phyloP scores from a whole-genome alignment of 1,140 invertebrate species.

The Drosophila sproati region DNA sequence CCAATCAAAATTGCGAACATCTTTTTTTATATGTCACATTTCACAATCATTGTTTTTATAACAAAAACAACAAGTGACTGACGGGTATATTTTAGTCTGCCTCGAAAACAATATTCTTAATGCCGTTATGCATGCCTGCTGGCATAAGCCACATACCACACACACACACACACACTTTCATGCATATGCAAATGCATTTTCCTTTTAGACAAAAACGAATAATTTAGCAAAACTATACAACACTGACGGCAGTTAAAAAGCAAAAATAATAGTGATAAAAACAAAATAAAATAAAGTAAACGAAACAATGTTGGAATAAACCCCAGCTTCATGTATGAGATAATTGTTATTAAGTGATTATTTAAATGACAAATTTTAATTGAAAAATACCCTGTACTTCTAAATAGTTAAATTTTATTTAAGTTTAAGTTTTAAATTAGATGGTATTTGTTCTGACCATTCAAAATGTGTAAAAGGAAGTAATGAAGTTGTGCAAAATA shows the following conservation, averaged over 20 bases:
- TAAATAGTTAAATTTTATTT: too few species aligned
- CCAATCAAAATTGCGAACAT: background rate
- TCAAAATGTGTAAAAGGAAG: too few species aligned
- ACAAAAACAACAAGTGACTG: background rate
- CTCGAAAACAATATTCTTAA: slow-evolving; percentile 31
- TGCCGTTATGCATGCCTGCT: slow-evolving; percentile 28
- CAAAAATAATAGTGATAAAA: background rate
- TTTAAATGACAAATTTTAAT: too few species aligned
- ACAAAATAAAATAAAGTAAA: background rate
- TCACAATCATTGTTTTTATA: too few species aligned
- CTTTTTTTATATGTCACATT: background rate
- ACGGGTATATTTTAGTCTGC: slow-evolving; percentile 19
- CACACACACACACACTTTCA: background rate
- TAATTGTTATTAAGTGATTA: too few species aligned
- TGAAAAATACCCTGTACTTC: too few species aligned
- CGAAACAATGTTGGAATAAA: too few species aligned
- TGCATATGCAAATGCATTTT: slow-evolving; percentile 36
- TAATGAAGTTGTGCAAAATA: too few species aligned
- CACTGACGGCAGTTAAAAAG: background rate
- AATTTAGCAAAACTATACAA: slow-evolving; percentile 2
- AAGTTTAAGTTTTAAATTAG: too few species aligned
- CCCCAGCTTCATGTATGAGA: too few species aligned
- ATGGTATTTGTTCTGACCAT: too few species aligned
- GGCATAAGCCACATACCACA: slow-evolving; percentile 28
- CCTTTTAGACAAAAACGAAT: slow-evolving; percentile 20